Base-by-base conservation (phyloP, 2,888 invertebrate genomes). In the Bombylius discolor region DNA sequence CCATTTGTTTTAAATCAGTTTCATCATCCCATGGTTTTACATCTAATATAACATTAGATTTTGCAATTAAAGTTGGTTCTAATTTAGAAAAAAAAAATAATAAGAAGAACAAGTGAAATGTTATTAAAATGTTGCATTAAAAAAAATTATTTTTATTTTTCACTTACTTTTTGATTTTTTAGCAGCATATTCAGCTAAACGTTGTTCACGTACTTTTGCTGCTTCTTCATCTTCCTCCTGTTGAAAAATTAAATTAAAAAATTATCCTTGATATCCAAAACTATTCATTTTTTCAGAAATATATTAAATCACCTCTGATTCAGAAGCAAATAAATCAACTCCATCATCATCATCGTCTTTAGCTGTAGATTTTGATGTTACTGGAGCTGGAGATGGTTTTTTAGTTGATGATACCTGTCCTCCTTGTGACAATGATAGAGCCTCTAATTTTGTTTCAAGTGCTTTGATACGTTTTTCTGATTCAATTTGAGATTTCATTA, bases 1-100 rank as follows among this genome's bases (percentile, higher is more conserved):
- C 96, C 82, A 97, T 80, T 57, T 77, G 81, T 63, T 79, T 81
- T 87, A 97, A 89, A 66, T 97, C 89, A 45, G 96, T 96, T 73
- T 94, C 93, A 75, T 92, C 90, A 67, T 87, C 87, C 81, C 81
- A 82, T 39, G 95, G 94, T 71, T 98, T 98, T 1, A 96, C 85
- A 76, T 97, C 96, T 62, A 97, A 78, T 63, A 98, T 85, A 52
- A 98, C 86, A 69, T 85, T 93, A 5, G 95, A 96, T 75, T 98
- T 98, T 56, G 97, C 96, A 71, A 97, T 89, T 47, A 94, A 74
- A 6, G 76, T 82, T 34, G 92, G 89, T 76, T 97, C 86, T 87
- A 69, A 42, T 47, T 13, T 14, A 5, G 1, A 51, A 14, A 47
- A 44, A 13, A 3, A 50, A 55, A 56, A 52, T 9, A 7, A n/a